phyloP scores from a whole-genome alignment of 1,140 invertebrate species.

The Daktulosphaira vitifoliae region DNA sequence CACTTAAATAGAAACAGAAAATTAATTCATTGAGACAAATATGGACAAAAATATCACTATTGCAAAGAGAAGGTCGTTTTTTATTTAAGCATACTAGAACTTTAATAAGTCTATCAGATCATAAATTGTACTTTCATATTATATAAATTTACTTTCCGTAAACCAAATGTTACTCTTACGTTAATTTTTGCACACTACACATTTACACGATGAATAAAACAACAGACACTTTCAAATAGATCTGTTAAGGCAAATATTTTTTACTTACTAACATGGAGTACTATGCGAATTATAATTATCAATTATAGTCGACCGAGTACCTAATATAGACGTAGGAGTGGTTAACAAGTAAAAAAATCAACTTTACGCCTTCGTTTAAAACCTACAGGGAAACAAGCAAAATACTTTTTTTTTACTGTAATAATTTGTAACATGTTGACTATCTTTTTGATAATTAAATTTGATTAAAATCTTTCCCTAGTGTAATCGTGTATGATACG shows the following conservation, averaged over 20 bases:
- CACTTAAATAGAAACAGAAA: background rate
- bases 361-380: slow-evolving; percentile 28
- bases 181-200: background rate
- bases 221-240: background rate
- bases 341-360: slow-evolving; percentile 19
- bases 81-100: background rate
- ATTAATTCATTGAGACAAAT: background rate
- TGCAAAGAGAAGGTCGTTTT: slow-evolving; percentile 5
- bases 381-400: slow-evolving; percentile 24
- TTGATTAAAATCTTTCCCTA: too few relatives aligned
- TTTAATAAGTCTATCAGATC: slow-evolving; percentile 2
- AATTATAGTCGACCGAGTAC: background rate
- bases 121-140: slow-evolving; percentile 1
- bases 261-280: background rate
- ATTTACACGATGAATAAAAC: slow-evolving; percentile 24
- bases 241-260: slow-evolving; percentile 2
- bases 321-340: slow-evolving; percentile 29
- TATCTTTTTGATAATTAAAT: too few relatives aligned
- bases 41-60: slow-evolving; percentile 15
- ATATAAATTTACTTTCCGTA: background rate
- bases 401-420: too few relatives aligned
- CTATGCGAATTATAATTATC: slow-evolving; percentile 10
- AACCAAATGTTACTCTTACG: background rate
- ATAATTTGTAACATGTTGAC: too few relatives aligned
- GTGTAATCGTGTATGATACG: too few relatives aligned